A percentile compares a stretch with the other conserved stretches of the same genome.
These are phyloP conservation scores for Falco biarmicus DNA, from an alignment of 2,797 vertebrate species.

Conservation along the genomic window DNA sequence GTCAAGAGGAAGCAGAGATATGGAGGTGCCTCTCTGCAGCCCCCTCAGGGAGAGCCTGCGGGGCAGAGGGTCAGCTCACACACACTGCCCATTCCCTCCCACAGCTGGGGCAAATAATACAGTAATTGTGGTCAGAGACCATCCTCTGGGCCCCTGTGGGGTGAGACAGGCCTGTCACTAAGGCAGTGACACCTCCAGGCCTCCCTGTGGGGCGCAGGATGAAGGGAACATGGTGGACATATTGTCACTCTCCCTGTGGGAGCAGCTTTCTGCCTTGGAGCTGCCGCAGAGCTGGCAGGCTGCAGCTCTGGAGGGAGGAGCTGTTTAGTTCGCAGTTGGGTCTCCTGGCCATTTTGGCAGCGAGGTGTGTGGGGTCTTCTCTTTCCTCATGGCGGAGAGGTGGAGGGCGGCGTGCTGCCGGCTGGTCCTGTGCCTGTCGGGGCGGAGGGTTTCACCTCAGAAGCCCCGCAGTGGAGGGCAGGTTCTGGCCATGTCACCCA, in stretches of 20 bases:
- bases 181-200: slow-evolving; percentile 59
- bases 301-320: not conserved
- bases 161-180: slow-evolving; percentile 56
- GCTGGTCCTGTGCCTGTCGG: accelerated
- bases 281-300: not conserved
- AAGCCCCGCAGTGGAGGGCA: not conserved
- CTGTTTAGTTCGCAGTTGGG: not conserved
- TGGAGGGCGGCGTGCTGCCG: accelerated
- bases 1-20: not conserved
- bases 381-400: accelerated
- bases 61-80: not conserved
- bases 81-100: not conserved
- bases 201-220: not conserved
- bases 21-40: not conserved
- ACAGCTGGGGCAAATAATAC: not conserved
- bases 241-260: not conserved
- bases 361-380: not conserved
- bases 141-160: not conserved
- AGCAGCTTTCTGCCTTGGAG: not conserved
- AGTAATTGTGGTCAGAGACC: not conserved
- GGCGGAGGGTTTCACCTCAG: not conserved
- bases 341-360: not conserved
- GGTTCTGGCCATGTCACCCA: not conserved
- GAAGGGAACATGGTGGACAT: accelerated
- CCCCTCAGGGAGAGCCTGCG: not conserved